These are phyloP conservation scores for Callorhinus ursinus DNA, from an alignment of 2,113 vertebrate genomes.

Conservation along the genomic window DNA sequence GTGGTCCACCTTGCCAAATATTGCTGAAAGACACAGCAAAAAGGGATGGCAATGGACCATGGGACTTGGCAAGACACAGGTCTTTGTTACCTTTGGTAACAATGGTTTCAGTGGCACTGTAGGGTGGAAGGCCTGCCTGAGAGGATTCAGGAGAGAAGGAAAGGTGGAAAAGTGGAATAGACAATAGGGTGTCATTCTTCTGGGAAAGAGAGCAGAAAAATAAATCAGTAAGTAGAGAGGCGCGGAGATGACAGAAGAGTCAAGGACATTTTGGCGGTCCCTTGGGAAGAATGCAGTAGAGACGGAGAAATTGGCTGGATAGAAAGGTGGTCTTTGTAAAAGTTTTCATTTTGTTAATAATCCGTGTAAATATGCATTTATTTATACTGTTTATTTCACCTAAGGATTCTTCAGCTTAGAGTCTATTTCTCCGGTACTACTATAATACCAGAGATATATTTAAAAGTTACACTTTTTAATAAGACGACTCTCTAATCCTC, in stretches of 20 bases:
- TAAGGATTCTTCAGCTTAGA: background rate
- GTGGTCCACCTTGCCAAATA: background rate
- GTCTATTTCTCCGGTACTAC: background rate
- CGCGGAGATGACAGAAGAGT: rapidly evolving
- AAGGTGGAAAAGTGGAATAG: background rate
- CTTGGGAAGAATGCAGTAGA: background rate
- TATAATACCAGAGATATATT: background rate
- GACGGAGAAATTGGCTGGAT: background rate
- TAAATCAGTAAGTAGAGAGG: background rate
- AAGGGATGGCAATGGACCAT: background rate
- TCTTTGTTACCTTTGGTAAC: background rate
- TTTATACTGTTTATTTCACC: background rate
- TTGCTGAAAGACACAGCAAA: background rate
- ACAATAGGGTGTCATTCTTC: rapidly evolving
- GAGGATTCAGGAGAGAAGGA: background rate
- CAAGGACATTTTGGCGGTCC: background rate
- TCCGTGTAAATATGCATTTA: background rate
- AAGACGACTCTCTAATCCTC: conserved; percentile 25
- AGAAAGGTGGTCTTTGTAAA: background rate
- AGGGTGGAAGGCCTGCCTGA: background rate
- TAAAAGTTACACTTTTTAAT: conserved; percentile 38
- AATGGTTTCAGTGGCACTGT: background rate
- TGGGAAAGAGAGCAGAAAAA: background rate
- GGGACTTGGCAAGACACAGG: rapidly evolving
- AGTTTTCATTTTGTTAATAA: background rate